Percentiles rank a stretch among this genome's conserved stretches.
These are phyloP conservation scores for Sciurus carolinensis DNA, from an alignment of 2,797 vertebrate species.

Conservation along the genomic window DNA sequence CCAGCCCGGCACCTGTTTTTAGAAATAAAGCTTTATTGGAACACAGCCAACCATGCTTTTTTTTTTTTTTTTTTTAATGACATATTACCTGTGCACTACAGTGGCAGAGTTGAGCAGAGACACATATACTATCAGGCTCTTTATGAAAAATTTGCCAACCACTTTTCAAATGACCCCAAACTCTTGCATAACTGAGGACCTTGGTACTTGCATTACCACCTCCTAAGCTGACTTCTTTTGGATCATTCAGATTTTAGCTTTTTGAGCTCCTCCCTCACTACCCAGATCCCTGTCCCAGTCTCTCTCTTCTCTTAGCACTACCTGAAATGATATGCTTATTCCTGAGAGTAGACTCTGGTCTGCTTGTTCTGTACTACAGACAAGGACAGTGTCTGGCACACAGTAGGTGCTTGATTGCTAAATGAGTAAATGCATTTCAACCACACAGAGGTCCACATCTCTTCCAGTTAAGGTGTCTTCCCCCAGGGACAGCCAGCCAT, in stretches of 20 bases:
- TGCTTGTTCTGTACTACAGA: background rate
- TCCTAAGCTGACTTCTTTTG: background rate
- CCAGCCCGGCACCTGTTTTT: background rate
- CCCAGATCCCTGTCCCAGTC: background rate
- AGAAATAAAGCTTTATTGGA: constrained; percentile 27
- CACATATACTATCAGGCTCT: background rate
- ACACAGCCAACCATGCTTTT: background rate
- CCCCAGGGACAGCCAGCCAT: background rate
- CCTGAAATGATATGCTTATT: background rate
- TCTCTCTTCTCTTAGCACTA: background rate
- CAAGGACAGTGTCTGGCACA: background rate
- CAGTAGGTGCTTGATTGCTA: background rate
- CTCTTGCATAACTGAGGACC: background rate
- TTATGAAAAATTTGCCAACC: background rate
- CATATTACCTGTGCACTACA: background rate
- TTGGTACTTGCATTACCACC: background rate
- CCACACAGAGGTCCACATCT: background rate
- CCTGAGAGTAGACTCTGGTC: background rate
- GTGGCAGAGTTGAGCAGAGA: background rate
- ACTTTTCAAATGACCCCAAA: background rate
- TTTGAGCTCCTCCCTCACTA: background rate
- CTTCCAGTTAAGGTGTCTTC: background rate
- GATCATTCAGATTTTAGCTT: background rate
- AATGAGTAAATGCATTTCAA: background rate
- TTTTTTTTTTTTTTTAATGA: constrained; percentile 17